Evolutionary conservation across 2,113 vertebrate genomes (phyloP).

Genomic region (Tonatia bakeri): DNA sequence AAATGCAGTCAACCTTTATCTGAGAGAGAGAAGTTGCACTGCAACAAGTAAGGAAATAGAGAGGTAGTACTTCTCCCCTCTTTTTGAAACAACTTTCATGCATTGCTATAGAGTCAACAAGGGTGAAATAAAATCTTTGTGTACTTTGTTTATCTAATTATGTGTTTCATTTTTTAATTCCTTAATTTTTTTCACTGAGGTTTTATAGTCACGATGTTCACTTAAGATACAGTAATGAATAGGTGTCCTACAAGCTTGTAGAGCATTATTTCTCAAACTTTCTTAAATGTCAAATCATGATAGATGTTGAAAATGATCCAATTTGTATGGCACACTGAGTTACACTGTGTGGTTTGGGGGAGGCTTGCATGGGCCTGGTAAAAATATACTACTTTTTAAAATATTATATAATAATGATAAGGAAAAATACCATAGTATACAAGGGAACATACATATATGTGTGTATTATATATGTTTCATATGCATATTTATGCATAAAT

Average conservation of each 20-base stretch:
- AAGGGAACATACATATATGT: not conserved
- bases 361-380: not conserved
- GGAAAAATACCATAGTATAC: not conserved
- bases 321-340: not conserved
- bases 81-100: not conserved
- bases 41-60: not conserved
- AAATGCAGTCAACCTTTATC: not conserved
- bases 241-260: not conserved
- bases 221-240: not conserved
- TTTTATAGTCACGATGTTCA: not conserved
- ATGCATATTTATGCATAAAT: not conserved
- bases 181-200: not conserved
- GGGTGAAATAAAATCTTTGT: not conserved
- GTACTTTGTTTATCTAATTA: not conserved
- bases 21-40: not conserved
- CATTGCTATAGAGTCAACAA: not conserved
- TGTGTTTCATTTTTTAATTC: not conserved
- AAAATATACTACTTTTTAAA: not conserved
- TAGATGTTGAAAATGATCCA: not conserved
- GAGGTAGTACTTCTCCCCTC: not conserved
- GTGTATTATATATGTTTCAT: not conserved
- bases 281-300: not conserved
- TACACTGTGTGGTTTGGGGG: not conserved
- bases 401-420: not conserved
- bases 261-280: not conserved